Evolutionary conservation across 2,797 vertebrate genomes (phyloP), one percentile per base, ranked within the genome.

Genomic region (Sus cebifrons): DNA sequence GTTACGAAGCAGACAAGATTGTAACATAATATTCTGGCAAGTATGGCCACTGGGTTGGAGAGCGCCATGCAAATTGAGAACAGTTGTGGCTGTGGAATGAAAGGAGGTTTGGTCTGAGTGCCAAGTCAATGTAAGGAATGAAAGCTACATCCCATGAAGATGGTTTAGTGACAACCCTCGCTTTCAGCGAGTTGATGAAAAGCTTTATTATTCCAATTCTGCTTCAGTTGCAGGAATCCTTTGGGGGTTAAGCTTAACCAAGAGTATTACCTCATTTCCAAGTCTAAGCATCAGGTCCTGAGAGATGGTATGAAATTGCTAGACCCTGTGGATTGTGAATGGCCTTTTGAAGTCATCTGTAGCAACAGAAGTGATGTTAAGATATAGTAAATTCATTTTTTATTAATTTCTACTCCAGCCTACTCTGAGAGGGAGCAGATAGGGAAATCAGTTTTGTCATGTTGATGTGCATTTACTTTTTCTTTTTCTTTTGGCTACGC

Each of bases 131-230:
- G 85, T 97, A 96, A 97, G 96, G 96, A 92, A 86, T 88, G 91
- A 97, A 97, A 97, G 96, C 94, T 82, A 90, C 91, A 86, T 83
- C 65, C 92, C 95, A 52, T 86, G 97, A 96, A 93, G 95, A 95
- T 93, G 85, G 96, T 89, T 97, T 92, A 65, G 58, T 93, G 97
- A 98, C 96, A 97, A 75, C 96, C 84, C 94, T 95, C 93, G 84
- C 97, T 97, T 97, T 97, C 97, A 97, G 95, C 77, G 79, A 91
- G 64, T 96, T 95, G 96, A 97, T 97, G 97, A 98, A 97, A 97
- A 97, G 97, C 96, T 96, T 95, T 96, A 97, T 98, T 97, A 95
- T 97, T 97, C 89, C 40, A 88, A 36, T 88, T 83, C 96, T 74
- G 70, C 25, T 14, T 92, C 89, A 91, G 87, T 96, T 94, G 81